Percentiles rank a stretch among this genome's conserved stretches.
Conservation (phyloP, 2,113 vertebrate species). For the Dermatemys mawii region DNA sequence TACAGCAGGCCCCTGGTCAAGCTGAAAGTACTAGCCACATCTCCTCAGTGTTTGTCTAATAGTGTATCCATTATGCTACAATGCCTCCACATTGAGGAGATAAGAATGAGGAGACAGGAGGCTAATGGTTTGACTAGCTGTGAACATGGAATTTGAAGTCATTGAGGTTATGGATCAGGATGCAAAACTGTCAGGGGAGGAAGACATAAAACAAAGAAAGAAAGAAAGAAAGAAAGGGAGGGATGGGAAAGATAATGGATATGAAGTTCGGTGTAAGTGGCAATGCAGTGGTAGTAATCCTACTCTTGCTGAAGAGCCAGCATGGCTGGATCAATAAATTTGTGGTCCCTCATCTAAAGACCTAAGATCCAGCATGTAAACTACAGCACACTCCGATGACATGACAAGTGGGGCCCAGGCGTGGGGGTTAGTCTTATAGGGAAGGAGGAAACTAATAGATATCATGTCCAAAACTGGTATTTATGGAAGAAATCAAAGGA, state of each 20-base stretch:
- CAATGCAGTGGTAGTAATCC: not conserved
- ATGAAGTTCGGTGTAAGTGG: not conserved
- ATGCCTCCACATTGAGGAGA: not conserved
- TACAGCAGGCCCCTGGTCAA: not conserved
- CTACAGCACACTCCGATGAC: not conserved
- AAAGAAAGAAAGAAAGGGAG: not conserved
- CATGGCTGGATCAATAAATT: not conserved
- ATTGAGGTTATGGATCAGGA: too few relatives aligned
- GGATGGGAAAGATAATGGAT: not conserved
- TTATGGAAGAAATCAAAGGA: not conserved
- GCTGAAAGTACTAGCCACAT: too few relatives aligned
- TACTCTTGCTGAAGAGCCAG: not conserved
- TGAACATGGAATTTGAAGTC: not conserved
- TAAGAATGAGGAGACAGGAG: not conserved
- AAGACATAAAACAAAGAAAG: too few relatives aligned
- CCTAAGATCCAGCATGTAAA: not conserved
- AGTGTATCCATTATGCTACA: not conserved
- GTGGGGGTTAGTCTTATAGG: not conserved
- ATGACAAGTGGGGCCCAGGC: not conserved
- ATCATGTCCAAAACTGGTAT: not conserved
- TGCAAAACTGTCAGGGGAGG: not conserved
- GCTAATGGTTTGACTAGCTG: not conserved
- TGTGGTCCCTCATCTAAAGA: not conserved
- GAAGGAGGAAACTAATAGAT: not conserved
- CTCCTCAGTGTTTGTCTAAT: not conserved